A percentile compares a stretch with the other conserved stretches of the same genome.
These are phyloP conservation scores for Pseudomyrmex cubaensis DNA, from an alignment of 1,140 invertebrate genomes.

Conservation along the genomic window DNA sequence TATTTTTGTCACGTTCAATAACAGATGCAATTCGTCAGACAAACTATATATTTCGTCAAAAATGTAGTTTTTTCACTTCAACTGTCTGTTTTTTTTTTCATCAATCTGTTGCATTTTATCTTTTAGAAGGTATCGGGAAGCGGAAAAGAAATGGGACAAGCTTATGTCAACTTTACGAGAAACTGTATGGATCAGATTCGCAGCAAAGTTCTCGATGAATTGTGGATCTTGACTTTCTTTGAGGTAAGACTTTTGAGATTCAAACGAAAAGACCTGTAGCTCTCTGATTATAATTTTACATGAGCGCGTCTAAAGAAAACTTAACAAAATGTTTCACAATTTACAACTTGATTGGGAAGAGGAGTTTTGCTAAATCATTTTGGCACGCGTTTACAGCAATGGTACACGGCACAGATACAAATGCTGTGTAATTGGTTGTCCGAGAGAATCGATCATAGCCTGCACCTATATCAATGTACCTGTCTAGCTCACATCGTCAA, in stretches of 20 bases:
- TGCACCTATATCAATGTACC: constrained; percentile 98
- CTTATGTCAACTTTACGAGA: constrained; percentile 98
- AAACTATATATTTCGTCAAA: too few relatives aligned
- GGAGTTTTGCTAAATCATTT: neutral
- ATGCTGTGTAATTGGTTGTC: constrained; percentile 98
- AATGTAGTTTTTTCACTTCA: too few relatives aligned
- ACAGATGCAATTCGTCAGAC: neutral
- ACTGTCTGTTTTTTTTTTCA: neutral
- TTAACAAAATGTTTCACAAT: neutral
- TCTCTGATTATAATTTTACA: neutral
- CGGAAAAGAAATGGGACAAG: constrained; percentile 97
- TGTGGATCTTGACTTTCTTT: constrained; percentile 98
- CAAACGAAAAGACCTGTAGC: neutral
- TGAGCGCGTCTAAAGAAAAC: neutral
- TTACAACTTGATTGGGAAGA: neutral
- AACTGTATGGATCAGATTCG: constrained; percentile 99
- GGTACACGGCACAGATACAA: constrained; percentile 98
- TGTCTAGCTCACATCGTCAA: constrained; percentile 98
- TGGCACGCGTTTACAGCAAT: constrained; percentile 87
- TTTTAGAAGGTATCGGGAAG: constrained; percentile 94
- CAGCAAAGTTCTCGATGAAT: constrained; percentile 98
- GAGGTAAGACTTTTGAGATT: constrained; percentile 88
- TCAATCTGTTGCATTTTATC: constrained; percentile 6
- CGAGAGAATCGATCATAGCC: constrained; percentile 96
- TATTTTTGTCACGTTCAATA: constrained; percentile 78